Base-by-base conservation (phyloP, 2,888 invertebrate genomes). In the Xanthostigma xanthostigma region DNA sequence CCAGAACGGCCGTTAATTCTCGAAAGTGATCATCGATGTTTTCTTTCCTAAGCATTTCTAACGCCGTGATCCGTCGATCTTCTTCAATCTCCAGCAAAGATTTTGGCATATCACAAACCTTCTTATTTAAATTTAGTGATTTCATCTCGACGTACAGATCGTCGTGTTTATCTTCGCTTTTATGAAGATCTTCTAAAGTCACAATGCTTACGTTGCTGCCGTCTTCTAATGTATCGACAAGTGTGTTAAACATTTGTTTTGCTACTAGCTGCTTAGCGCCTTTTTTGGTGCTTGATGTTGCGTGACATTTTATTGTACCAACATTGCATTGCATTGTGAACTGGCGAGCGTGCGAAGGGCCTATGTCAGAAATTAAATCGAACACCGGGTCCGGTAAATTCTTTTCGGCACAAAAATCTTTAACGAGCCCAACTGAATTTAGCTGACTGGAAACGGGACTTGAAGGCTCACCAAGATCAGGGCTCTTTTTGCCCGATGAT, bases 181-280 rank as follows among this genome's bases (percentile, higher is more conserved):
- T 48, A 37, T 36, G 13, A 41, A 48, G 12, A 13, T 48, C 48
- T 17, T 48, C 48, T 12, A 14, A 36, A 9, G 48, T 36, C n/a
- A 48, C 48, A 43, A 48, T 48, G 27, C 33, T 34, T 42, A 42
- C 42, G 17, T 34, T 43, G 17, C 36, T 43, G 37, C 37, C 42
- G 10, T 35, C 34, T 27, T 42, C 37, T 36, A 48, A 45, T n/a
- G 50, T 51, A 34, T 53, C 45, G 36, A 50, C 49, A 17, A 53
- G 49, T 46, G 44, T 44, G 8, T 51, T 41, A 13, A 57, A 41
- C 54, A 57, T 57, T 45, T 61, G 64, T 46, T 59, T 56, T 2
- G 72, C 68, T 5, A 69, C 69, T 14, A 62, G 57, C 41, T 72
- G 72, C 51, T 71, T 72, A 0, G 72, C 71, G 50, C 65, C 64